A percentile compares a stretch with the other conserved stretches of the same genome.
phyloP scores from a whole-genome alignment of 2,113 vertebrate species.

The Lonchura striata region DNA sequence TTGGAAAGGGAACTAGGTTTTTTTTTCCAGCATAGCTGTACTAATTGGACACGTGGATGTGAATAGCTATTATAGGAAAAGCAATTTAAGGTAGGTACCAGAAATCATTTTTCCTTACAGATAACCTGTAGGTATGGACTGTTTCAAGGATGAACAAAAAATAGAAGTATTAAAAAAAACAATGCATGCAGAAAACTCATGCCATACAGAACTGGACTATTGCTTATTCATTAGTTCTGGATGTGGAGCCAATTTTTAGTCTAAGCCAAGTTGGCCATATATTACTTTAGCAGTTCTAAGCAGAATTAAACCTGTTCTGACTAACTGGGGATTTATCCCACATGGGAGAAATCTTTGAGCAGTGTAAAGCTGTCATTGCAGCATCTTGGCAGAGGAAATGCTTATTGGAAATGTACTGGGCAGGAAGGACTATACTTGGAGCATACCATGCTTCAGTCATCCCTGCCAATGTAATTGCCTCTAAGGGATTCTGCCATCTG shows the following conservation, averaged over 20 bases:
- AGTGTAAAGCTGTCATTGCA: slow-evolving; percentile 20
- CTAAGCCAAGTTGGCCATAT: not conserved
- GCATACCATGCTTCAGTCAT: not conserved
- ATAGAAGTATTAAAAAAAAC: not conserved
- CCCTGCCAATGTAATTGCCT: slow-evolving; percentile 35
- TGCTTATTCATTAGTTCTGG: slow-evolving; percentile 1
- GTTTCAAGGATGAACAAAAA: not conserved
- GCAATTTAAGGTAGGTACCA: not conserved
- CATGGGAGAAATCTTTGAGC: slow-evolving; percentile 1
- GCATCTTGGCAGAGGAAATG: not conserved
- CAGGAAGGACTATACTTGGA: slow-evolving; percentile 33
- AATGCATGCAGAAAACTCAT: not conserved
- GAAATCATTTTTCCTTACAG: not conserved
- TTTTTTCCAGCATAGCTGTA: not conserved
- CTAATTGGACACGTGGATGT: slow-evolving; percentile 50
- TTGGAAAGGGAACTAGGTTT: not conserved
- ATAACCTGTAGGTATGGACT: not conserved
- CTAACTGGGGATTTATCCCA: slow-evolving; percentile 4
- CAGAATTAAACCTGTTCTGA: slow-evolving; percentile 19
- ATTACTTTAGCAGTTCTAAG: not conserved
- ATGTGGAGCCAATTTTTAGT: not conserved
- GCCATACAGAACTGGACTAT: not conserved
- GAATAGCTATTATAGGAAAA: slow-evolving; percentile 46
- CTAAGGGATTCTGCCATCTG: slow-evolving; percentile 52
- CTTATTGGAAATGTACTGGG: slow-evolving; percentile 19